Conservation (phyloP, 2,797 vertebrate species). For the Parotocinclus haroldoi region DNA sequence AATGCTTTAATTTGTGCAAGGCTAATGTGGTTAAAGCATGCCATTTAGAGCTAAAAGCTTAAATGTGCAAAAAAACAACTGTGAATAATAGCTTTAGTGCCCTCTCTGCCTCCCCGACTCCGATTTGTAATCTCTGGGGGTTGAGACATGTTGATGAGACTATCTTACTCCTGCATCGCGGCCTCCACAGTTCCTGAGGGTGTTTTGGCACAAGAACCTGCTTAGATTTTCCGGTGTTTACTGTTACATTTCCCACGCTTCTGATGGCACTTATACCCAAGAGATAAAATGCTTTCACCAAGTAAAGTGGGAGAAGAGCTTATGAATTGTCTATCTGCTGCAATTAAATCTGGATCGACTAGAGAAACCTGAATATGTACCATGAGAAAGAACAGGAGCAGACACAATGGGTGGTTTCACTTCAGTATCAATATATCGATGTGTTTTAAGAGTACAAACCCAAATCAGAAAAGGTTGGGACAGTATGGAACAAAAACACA, state of each 20-base stretch:
- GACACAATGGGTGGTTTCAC: no score
- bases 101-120: not conserved
- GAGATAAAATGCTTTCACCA: not conserved
- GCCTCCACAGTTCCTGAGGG: constrained; percentile 22
- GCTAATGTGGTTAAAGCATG: not conserved
- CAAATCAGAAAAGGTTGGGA: no score
- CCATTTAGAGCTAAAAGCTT: not conserved
- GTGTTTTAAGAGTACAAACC: no score
- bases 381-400: no score
- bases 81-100: no score
- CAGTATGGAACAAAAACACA: no score
- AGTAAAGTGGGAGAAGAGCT: not conserved
- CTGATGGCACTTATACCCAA: constrained; percentile 8
- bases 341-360: constrained; percentile 4
- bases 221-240: constrained; percentile 19
- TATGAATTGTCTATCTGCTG: constrained; percentile 14
- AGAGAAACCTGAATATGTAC: not conserved
- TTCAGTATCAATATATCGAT: no score
- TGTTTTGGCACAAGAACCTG: constrained; percentile 14
- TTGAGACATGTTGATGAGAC: constrained; percentile 8
- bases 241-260: constrained; percentile 30
- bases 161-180: constrained; percentile 1
- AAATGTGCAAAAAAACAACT: not conserved
- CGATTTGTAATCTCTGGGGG: constrained; percentile 4
- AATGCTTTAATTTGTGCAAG: no score